Percentiles rank a stretch among this genome's conserved stretches.
phyloP scores from a whole-genome alignment of 2,888 invertebrate species.

The Euzophera pinguis region DNA sequence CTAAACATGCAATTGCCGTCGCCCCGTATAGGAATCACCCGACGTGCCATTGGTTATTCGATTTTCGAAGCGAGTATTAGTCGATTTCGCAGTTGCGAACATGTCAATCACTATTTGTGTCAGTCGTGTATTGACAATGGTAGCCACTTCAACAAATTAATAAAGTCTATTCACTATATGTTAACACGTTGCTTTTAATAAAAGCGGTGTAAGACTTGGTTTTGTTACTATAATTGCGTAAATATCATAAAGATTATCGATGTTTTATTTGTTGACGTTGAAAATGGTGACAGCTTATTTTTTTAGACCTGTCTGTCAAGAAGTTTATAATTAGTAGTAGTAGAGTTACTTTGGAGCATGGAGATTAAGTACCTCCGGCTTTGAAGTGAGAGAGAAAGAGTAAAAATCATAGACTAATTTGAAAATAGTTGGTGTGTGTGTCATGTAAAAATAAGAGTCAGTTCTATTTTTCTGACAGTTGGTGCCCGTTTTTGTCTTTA shows the following conservation, averaged over 20 bases:
- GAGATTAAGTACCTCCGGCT: too few relatives aligned
- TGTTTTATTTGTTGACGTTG: background rate
- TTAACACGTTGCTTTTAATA: background rate
- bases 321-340: too few relatives aligned
- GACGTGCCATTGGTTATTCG: constrained; percentile 40
- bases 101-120: constrained; percentile 20
- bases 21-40: constrained; percentile 54
- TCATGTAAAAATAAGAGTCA: too few relatives aligned
- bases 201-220: too few relatives aligned
- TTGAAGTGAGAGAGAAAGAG: too few relatives aligned
- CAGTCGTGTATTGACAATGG: background rate
- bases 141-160: background rate
- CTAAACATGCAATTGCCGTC: constrained; percentile 69
- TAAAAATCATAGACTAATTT: too few relatives aligned
- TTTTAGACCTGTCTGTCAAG: background rate
- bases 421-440: too few relatives aligned
- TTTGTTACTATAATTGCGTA: background rate
- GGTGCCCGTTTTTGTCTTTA: too few relatives aligned
- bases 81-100: constrained; percentile 20
- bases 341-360: too few relatives aligned
- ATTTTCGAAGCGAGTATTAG: constrained; percentile 19
- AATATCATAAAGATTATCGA: background rate
- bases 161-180: background rate
- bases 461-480: too few relatives aligned
- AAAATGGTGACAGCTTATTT: background rate